These are phyloP conservation scores for Tetranychus piercei DNA, from an alignment of 2,888 invertebrate species.

Conservation along the genomic window DNA sequence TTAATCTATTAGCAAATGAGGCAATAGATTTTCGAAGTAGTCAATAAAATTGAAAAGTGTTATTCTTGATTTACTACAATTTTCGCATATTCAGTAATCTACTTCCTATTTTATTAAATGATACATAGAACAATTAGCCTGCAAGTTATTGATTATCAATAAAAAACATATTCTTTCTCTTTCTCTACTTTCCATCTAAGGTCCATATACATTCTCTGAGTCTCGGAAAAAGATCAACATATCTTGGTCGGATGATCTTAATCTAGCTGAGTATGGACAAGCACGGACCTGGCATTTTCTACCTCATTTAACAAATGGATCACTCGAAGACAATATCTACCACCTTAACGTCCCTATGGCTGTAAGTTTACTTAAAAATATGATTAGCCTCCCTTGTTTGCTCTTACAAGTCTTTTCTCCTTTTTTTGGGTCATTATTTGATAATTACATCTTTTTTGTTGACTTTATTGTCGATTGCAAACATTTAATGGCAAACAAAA, in stretches of 20 bases:
- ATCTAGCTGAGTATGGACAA: conserved; percentile 28
- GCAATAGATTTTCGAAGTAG: too few species aligned
- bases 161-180: background rate
- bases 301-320: conserved; percentile 26
- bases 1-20: too few species aligned
- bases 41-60: too few species aligned
- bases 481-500: too few species aligned
- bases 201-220: conserved; percentile 14
- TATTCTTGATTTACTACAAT: too few species aligned
- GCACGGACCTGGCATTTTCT: conserved; percentile 26
- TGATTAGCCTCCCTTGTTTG: background rate
- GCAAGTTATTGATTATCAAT: background rate
- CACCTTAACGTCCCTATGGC: conserved; percentile 28
- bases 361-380: conserved; percentile 24
- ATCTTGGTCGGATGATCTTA: conserved; percentile 28
- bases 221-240: conserved; percentile 28
- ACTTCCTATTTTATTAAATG: too few species aligned
- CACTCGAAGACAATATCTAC: conserved; percentile 26
- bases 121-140: too few species aligned
- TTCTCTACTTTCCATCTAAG: background rate
- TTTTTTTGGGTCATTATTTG: background rate
- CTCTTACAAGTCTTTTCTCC: background rate
- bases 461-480: too few species aligned
- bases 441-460: too few species aligned
- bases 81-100: too few species aligned